Evolutionary conservation across 2,888 invertebrate species (phyloP).

Genomic region (Anagyrus pseudococci): DNA sequence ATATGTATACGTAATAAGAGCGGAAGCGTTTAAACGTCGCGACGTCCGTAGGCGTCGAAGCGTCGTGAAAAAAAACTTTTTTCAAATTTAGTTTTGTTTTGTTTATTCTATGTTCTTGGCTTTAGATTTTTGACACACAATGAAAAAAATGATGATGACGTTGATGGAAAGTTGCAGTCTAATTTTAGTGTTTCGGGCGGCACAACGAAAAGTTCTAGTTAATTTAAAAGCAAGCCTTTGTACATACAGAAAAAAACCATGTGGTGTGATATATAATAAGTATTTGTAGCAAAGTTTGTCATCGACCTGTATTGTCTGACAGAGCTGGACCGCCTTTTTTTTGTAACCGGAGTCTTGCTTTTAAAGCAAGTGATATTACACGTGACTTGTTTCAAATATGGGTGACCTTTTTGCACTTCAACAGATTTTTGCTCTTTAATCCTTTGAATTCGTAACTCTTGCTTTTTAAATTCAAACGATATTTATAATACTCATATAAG

Average conservation of each 20-base stretch:
- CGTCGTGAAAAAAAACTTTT: conserved; percentile 9
- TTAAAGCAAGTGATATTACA: neutral
- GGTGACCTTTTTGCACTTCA: too few relatives aligned
- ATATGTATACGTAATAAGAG: conserved; percentile 6
- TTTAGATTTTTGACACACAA: too few relatives aligned
- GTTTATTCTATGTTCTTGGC: too few relatives aligned
- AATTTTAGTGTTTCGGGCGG: too few relatives aligned
- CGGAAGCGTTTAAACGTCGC: conserved; percentile 37
- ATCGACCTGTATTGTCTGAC: neutral
- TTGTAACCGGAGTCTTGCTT: neutral
- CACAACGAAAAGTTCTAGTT: conserved; percentile 30
- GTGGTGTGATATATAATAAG: conserved; percentile 9
- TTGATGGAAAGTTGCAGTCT: too few relatives aligned
- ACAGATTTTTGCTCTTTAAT: too few relatives aligned
- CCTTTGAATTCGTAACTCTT: too few relatives aligned
- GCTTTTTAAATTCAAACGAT: too few relatives aligned
- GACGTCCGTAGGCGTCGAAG: too few relatives aligned
- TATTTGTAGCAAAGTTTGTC: neutral
- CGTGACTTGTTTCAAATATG: too few relatives aligned
- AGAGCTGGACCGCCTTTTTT: neutral
- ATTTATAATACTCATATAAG: too few relatives aligned
- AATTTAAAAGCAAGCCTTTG: conserved; percentile 29
- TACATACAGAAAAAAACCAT: conserved; percentile 27
- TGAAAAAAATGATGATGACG: too few relatives aligned
- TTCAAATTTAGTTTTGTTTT: conserved; percentile 12